These are phyloP conservation scores for Synergus gifuensis DNA, from an alignment of 2,888 invertebrate species.

Conservation along the genomic window DNA sequence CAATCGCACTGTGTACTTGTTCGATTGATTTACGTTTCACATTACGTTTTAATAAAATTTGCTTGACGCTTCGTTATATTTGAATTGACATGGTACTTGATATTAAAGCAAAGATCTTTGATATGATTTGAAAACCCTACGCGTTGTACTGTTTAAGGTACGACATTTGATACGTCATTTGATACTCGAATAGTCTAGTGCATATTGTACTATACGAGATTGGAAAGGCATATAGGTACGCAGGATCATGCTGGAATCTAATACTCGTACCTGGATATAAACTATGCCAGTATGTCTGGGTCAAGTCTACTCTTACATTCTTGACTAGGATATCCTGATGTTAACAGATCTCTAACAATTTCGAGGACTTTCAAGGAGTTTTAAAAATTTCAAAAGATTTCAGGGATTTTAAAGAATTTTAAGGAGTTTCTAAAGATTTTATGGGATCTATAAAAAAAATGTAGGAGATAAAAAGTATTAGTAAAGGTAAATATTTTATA, in stretches of 20 bases:
- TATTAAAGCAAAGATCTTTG: conserved; percentile 12
- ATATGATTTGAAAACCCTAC: conserved; percentile 22
- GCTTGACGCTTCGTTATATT: neutral
- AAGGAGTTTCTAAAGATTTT: too few species aligned
- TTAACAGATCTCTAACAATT: too few species aligned
- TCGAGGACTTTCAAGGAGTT: too few species aligned
- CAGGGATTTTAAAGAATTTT: too few species aligned
- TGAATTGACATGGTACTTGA: conserved; percentile 1
- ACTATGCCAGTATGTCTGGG: conserved; percentile 42
- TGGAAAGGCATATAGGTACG: conserved; percentile 18
- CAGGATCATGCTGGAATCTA: conserved; percentile 40
- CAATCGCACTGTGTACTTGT: neutral
- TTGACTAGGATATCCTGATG: conserved; percentile 20
- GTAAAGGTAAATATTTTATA: too few species aligned
- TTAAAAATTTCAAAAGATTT: too few species aligned
- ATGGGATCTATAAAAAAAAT: too few species aligned
- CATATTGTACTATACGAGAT: conserved; percentile 1
- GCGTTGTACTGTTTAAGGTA: conserved; percentile 28
- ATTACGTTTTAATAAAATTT: neutral
- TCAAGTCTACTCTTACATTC: conserved; percentile 25
- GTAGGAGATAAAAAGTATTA: too few species aligned
- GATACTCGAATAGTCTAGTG: conserved; percentile 28
- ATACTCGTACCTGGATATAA: conserved; percentile 19
- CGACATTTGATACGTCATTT: conserved; percentile 14
- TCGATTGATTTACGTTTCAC: neutral